phyloP scores from a whole-genome alignment of 2,113 vertebrate genomes.

The Pycnonotus jocosus region DNA sequence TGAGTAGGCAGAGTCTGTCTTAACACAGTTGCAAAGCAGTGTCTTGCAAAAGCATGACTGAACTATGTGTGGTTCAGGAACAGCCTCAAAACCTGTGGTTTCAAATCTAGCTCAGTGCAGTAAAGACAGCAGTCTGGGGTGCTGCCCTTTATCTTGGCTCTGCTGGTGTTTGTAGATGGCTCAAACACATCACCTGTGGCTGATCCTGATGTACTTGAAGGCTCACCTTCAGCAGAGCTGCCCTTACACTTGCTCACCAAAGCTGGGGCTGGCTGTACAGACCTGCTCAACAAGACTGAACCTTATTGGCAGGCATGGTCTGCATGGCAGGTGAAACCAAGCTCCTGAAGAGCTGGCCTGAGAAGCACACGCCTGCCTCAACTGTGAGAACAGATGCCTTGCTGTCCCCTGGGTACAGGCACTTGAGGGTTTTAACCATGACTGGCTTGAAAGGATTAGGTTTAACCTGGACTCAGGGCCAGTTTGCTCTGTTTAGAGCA shows the following conservation, averaged over 20 bases:
- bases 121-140: neutral
- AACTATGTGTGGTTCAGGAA: neutral
- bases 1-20: neutral
- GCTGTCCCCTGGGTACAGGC: neutral
- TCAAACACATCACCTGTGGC: neutral
- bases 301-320: neutral
- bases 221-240: neutral
- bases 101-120: neutral
- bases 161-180: neutral
- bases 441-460: neutral
- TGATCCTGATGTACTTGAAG: neutral
- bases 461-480: neutral
- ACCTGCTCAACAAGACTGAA: neutral
- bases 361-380: neutral
- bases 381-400: neutral
- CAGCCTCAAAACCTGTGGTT: neutral
- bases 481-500: neutral
- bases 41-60: neutral
- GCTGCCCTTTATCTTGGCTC: neutral
- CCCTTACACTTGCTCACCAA: neutral
- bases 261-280: neutral
- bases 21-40: neutral
- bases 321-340: neutral
- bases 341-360: neutral
- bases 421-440: neutral